A percentile compares a stretch with the other conserved stretches of the same genome.
phyloP scores from a whole-genome alignment of 2,797 vertebrate genomes.

The Neosilurus mollespiculum region DNA sequence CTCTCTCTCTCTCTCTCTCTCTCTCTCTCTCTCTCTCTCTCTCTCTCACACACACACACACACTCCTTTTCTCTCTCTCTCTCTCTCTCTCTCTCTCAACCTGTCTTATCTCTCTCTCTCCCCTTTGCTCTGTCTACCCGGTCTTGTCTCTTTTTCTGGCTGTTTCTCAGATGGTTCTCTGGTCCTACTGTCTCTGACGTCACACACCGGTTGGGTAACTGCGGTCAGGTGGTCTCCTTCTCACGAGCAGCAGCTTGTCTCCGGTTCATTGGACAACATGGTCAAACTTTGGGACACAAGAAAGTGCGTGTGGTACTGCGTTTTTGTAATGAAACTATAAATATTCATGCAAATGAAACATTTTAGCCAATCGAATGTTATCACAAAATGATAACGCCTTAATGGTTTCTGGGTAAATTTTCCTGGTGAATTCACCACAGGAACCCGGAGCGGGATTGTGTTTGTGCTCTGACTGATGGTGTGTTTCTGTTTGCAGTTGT shows the following conservation, averaged over 20 bases:
- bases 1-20: neutral
- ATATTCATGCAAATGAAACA: neutral
- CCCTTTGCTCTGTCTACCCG: neutral
- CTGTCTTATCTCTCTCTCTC: neutral
- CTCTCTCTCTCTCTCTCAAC: neutral
- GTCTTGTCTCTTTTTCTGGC: neutral
- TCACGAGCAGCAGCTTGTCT: conserved; percentile 90
- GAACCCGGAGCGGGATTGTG: too few relatives aligned
- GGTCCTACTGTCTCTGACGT: conserved; percentile 90
- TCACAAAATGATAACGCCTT: too few relatives aligned
- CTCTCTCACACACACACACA: too few relatives aligned
- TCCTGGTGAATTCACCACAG: too few relatives aligned
- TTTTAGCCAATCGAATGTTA: neutral
- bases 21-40: neutral
- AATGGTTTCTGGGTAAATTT: too few relatives aligned
- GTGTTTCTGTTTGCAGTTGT: conserved; percentile 72
- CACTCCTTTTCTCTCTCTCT: neutral
- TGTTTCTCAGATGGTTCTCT: conserved; percentile 84
- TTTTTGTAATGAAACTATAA: neutral
- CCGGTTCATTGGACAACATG: conserved; percentile 93
- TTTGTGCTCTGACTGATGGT: neutral
- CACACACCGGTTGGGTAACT: conserved; percentile 96
- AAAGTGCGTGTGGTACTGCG: conserved; percentile 67
- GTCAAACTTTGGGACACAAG: conserved; percentile 98
- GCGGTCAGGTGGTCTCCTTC: conserved; percentile 91